Conservation (phyloP, 2,797 vertebrate genomes). For the Lateolabrax maculatus region DNA sequence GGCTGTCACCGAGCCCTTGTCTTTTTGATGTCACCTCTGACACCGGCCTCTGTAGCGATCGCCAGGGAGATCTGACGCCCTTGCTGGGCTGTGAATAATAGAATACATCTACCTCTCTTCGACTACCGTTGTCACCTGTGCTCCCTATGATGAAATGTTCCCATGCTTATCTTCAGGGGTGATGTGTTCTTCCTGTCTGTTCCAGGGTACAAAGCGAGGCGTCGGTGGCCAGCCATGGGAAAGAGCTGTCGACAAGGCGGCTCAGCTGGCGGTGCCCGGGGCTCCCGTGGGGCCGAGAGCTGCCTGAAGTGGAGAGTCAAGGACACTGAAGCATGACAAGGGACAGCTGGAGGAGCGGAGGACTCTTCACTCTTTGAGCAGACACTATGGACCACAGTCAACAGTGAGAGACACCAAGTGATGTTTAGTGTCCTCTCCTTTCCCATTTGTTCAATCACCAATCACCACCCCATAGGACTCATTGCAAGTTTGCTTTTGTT, state of each 20-base stretch:
- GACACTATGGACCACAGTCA: slow-evolving; percentile 44
- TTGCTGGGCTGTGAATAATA: slow-evolving; percentile 78
- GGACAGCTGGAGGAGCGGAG: slow-evolving; percentile 63
- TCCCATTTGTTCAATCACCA: slow-evolving; percentile 26
- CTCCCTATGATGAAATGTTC: slow-evolving; percentile 69
- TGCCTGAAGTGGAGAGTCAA: slow-evolving; percentile 52
- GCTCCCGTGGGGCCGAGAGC: slow-evolving; percentile 28
- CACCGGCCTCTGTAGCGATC: slow-evolving; percentile 67
- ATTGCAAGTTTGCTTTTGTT: slow-evolving; percentile 29
- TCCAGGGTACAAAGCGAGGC: slow-evolving; percentile 71
- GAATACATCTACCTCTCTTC: slow-evolving; percentile 71
- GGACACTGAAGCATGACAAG: slow-evolving; percentile 65
- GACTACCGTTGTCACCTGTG: slow-evolving; percentile 64
- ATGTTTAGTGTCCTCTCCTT: slow-evolving; percentile 46
- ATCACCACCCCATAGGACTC: slow-evolving; percentile 11
- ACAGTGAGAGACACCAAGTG: slow-evolving; percentile 67
- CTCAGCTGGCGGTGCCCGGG: slow-evolving; percentile 60
- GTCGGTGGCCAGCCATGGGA: slow-evolving; percentile 39
- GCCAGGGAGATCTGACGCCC: slow-evolving; percentile 69
- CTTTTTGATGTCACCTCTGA: slow-evolving; percentile 82
- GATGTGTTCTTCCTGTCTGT: slow-evolving; percentile 71
- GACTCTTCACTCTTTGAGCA: slow-evolving; percentile 34
- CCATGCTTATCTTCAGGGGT: slow-evolving; percentile 64
- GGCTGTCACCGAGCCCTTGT: slow-evolving; percentile 74
- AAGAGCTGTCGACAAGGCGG: slow-evolving; percentile 61